Evolutionary conservation across 2,888 invertebrate species (phyloP).

Genomic region (Dynastes maya): DNA sequence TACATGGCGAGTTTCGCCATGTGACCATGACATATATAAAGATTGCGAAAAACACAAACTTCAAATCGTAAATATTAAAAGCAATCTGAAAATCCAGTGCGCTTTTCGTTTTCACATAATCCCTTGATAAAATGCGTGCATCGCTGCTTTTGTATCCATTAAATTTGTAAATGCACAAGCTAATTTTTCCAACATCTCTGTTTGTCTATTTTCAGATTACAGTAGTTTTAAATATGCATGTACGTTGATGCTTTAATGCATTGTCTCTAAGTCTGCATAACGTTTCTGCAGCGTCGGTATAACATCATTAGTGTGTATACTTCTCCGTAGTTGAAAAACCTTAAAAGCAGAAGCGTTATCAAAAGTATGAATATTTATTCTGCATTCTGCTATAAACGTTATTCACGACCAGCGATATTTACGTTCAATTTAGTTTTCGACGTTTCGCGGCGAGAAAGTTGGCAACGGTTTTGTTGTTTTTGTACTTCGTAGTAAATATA

Average conservation of each 20-base stretch:
- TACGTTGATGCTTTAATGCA: slow-evolving; percentile 13
- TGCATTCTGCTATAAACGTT: slow-evolving; percentile 23
- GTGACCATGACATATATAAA: too few species aligned
- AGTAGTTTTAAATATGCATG: slow-evolving; percentile 13
- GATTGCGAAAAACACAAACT: too few species aligned
- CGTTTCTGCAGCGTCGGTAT: not conserved
- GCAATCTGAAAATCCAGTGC: too few species aligned
- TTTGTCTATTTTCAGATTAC: slow-evolving; percentile 15
- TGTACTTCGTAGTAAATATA: slow-evolving; percentile 43
- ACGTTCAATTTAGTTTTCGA: slow-evolving; percentile 31
- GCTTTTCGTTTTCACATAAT: too few species aligned
- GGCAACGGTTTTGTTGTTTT: slow-evolving; percentile 42
- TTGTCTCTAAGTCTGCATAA: slow-evolving; percentile 6
- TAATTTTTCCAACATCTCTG: not conserved
- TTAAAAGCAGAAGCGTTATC: slow-evolving; percentile 29
- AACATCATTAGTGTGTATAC: slow-evolving; percentile 15
- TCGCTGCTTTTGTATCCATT: not conserved
- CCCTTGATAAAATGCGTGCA: too few species aligned
- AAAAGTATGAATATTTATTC: slow-evolving; percentile 38
- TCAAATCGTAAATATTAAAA: too few species aligned
- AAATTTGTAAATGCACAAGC: slow-evolving; percentile 1
- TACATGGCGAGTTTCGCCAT: too few species aligned
- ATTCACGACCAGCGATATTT: slow-evolving; percentile 24
- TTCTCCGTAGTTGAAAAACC: slow-evolving; percentile 18
- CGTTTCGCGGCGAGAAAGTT: slow-evolving; percentile 32